Evolutionary conservation across 2,113 vertebrate species (phyloP).

Genomic region (Canis aureus): DNA sequence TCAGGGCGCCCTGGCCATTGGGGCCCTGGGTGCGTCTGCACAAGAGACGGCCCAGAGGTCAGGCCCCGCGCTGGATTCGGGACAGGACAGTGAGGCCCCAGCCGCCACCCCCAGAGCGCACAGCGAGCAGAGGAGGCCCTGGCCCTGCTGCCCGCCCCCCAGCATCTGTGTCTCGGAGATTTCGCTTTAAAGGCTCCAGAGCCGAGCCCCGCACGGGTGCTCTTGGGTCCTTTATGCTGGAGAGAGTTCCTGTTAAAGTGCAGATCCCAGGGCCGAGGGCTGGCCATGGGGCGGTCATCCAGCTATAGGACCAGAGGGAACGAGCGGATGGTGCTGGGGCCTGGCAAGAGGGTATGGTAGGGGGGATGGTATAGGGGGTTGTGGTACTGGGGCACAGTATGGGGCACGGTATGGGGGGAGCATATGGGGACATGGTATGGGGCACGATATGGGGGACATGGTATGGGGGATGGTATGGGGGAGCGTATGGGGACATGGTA

Average conservation of each 20-base stretch:
- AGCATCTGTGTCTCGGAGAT: fast-evolving
- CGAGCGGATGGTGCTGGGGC: too few relatives aligned
- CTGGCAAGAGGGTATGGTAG: too few relatives aligned
- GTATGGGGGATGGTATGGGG: not conserved
- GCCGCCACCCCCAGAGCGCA: fast-evolving
- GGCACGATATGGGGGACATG: too few relatives aligned
- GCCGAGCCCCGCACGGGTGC: not conserved
- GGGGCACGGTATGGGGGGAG: not conserved
- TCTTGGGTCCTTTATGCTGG: not conserved
- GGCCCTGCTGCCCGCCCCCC: fast-evolving
- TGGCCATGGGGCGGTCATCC: fast-evolving
- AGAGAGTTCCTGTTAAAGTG: not conserved
- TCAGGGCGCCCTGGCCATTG: not conserved
- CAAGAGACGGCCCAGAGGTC: fast-evolving
- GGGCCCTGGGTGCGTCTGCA: fast-evolving
- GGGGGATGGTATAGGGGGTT: not conserved
- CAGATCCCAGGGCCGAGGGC: not conserved
- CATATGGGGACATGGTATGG: fast-evolving
- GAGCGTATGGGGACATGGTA: too few relatives aligned
- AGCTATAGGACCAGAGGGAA: not conserved
- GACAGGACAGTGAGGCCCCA: too few relatives aligned
- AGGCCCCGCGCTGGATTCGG: fast-evolving
- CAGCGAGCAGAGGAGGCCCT: fast-evolving
- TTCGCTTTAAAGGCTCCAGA: not conserved
- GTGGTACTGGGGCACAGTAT: fast-evolving